Evolutionary conservation across 2,888 invertebrate genomes (phyloP).

Genomic region (Pseudococcus longispinus): DNA sequence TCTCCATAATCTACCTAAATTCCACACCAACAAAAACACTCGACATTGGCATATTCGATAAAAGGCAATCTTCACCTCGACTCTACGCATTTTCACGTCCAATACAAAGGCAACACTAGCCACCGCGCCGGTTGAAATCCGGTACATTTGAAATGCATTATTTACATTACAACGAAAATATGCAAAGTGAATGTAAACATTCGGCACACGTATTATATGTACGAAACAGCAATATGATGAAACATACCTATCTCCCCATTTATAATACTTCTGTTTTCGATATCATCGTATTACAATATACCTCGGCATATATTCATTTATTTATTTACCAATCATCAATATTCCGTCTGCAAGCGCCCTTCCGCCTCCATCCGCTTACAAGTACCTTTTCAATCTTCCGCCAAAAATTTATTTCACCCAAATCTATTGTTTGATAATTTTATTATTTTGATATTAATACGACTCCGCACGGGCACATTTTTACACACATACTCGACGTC

Average conservation of each 20-base stretch:
- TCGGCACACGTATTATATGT: constrained; percentile 53
- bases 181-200: constrained; percentile 57
- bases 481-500: neutral
- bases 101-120: constrained; percentile 40
- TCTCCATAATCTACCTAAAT: too few relatives aligned
- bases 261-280: constrained; percentile 56
- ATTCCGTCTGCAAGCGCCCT: constrained; percentile 27
- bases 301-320: constrained; percentile 54
- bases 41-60: neutral
- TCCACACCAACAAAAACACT: neutral
- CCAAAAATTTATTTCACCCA: constrained; percentile 44
- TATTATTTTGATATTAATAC: constrained; percentile 50
- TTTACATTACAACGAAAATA: constrained; percentile 57
- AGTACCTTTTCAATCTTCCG: constrained; percentile 54
- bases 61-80: neutral
- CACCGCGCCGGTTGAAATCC: neutral
- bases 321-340: constrained; percentile 57
- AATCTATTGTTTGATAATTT: constrained; percentile 49
- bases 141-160: constrained; percentile 53
- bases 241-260: constrained; percentile 56
- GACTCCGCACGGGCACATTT: neutral
- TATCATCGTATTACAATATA: constrained; percentile 57
- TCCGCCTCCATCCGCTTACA: constrained; percentile 1
- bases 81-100: neutral
- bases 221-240: constrained; percentile 50